Percentiles rank a stretch among this genome's conserved stretches.
Evolutionary conservation across 2,888 invertebrate genomes (phyloP).

Genomic region (Myathropa florea): DNA sequence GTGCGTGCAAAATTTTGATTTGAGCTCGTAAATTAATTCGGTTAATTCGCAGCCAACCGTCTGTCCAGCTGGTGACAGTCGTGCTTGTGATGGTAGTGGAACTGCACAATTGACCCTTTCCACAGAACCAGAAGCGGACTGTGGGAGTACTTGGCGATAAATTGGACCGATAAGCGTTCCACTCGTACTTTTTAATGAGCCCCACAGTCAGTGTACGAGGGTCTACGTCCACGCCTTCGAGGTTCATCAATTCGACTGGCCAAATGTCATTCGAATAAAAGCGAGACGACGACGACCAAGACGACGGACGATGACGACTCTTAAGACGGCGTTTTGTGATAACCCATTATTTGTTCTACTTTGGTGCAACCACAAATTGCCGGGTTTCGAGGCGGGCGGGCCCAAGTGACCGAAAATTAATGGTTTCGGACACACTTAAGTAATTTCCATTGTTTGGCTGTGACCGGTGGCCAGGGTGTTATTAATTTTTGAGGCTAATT

Average conservation of each 20-base stretch:
- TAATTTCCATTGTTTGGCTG: conserved; percentile 51
- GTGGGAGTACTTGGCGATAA: conserved; percentile 65
- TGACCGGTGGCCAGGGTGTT: conserved; percentile 39
- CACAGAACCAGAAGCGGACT: neutral
- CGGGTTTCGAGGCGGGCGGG: conserved; percentile 30
- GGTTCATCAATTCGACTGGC: conserved; percentile 36
- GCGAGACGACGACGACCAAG: neutral
- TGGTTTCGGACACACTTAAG: conserved; percentile 58
- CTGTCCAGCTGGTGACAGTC: conserved; percentile 52
- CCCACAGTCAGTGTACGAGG: neutral
- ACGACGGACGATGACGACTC: too few relatives aligned
- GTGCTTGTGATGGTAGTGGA: neutral
- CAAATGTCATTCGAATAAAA: conserved; percentile 60
- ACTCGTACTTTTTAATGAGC: conserved; percentile 55
- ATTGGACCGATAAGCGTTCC: conserved; percentile 61
- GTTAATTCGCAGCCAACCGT: conserved; percentile 61
- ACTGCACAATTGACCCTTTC: conserved; percentile 57
- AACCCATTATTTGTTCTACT: conserved; percentile 71
- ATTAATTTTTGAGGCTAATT: conserved; percentile 50
- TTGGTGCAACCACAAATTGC: conserved; percentile 69
- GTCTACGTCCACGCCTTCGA: conserved; percentile 28
- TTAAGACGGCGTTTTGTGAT: conserved; percentile 23
- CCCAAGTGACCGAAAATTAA: conserved; percentile 58
- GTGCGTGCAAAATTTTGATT: conserved; percentile 71
- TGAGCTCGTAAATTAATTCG: conserved; percentile 71